phyloP scores from a whole-genome alignment of 2,113 vertebrate species.

The Illadopsis cleaveri region DNA sequence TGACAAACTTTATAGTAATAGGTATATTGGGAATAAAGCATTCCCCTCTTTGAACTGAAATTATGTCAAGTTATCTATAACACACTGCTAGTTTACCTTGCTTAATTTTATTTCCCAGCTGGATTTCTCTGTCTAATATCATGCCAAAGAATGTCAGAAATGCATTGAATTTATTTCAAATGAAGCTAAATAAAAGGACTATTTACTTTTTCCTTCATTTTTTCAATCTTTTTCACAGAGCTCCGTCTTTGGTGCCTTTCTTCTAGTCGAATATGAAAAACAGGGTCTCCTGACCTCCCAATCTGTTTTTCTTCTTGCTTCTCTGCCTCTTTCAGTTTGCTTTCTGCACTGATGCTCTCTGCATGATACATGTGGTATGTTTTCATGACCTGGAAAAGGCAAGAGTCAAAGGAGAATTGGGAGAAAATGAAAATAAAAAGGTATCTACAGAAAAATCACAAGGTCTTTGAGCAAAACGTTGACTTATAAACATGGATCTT shows the following conservation, averaged over 20 bases:
- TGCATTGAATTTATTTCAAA: neutral
- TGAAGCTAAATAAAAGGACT: neutral
- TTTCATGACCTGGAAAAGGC: constrained; percentile 91
- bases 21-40: neutral
- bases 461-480: neutral
- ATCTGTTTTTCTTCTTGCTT: constrained; percentile 98
- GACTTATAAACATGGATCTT: neutral
- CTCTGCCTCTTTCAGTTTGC: constrained; percentile 97
- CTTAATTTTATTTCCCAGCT: neutral
- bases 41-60: neutral
- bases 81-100: neutral
- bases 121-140: neutral
- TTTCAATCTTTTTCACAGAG: constrained; percentile 99
- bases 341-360: constrained; percentile 95
- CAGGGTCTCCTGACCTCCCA: constrained; percentile 86
- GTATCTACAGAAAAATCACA: neutral
- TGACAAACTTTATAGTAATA: neutral
- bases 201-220: constrained; percentile 98
- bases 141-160: neutral
- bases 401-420: neutral
- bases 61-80: constrained; percentile 16
- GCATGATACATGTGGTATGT: constrained; percentile 99
- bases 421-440: neutral
- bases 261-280: constrained; percentile 91
- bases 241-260: constrained; percentile 91